Conservation (phyloP, 2,797 vertebrate genomes). For the Myripristis jacobus region DNA sequence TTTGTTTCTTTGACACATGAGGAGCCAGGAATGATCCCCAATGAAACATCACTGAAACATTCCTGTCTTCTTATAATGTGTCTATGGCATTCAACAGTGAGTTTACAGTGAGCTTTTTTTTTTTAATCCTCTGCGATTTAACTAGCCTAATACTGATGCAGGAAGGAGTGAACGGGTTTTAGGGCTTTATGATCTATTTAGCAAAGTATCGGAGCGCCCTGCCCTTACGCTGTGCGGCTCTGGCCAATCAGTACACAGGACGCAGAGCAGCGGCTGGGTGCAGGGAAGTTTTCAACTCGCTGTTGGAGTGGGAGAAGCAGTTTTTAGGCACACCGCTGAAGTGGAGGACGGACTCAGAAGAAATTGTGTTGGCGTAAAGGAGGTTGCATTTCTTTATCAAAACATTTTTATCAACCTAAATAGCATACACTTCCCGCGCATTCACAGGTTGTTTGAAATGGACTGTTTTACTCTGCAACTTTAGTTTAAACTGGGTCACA, state of each 20-base stretch:
- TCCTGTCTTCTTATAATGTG: no score
- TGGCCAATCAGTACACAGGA: conserved; percentile 79
- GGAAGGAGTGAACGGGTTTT: conserved; percentile 35
- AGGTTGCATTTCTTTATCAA: background rate
- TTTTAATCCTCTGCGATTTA: no score
- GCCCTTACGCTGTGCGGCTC: conserved; percentile 38
- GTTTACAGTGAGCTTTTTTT: no score
- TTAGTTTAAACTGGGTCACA: background rate
- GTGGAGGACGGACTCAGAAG: conserved; percentile 26
- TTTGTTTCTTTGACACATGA: no score
- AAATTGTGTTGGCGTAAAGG: background rate
- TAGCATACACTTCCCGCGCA: no score
- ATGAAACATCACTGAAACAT: no score
- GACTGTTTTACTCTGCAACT: background rate
- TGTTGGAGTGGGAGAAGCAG: conserved; percentile 16
- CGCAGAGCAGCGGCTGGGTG: conserved; percentile 52
- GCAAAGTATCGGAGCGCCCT: conserved; percentile 37
- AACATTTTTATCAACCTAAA: no score
- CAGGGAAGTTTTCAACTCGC: conserved; percentile 53
- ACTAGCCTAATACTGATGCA: background rate
- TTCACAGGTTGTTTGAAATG: no score
- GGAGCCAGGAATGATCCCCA: no score
- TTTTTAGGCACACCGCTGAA: conserved; percentile 36
- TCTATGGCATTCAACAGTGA: no score
- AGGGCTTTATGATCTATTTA: conserved; percentile 54